Evolutionary conservation across 2,113 vertebrate species (phyloP), one percentile per base, ranked within the genome.

Genomic region (Nycticorax nycticorax): DNA sequence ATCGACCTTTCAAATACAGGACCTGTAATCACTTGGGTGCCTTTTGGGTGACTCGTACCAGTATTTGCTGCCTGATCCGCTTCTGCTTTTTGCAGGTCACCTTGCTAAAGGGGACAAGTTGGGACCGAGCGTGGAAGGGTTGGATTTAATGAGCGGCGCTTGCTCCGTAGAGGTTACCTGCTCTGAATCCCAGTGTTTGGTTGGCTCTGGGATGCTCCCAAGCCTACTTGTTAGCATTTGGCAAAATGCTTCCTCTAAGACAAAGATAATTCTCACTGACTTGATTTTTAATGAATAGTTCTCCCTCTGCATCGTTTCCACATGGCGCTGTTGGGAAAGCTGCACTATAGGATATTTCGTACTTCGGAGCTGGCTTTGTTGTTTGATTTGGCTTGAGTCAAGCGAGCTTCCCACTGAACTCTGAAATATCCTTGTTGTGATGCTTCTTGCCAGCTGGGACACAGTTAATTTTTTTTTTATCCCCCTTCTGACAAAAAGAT

Each of bases 151-250:
- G 3, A 24, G 21, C 24, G 20, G 39, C 22, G 2, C 48, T 43
- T 12, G 41, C 21, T 43, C 59, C 18, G 45, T 8, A 5, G 16
- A 5, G 19, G n/a, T 55, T 48, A 19, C 39, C 18, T 12, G 30
- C 3, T 6, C 7, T 0, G 11, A n/a, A 35, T 48, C n/a, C 47
- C 30, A 6, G 76, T 2, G 30, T 27, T 32, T 7, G 26, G 8
- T 2, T 69, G 69, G 30, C 23, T 19, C 62, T 41, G 41, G 63
- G 55, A n/a, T 41, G n/a, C 24, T 62, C 37, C 63, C 26, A 14
- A 47, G 33, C 52, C 56, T 24, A 3, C 27, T 27, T 12, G 22
- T 45, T 79, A 45, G 33, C 19, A 10, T 47, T 30, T 19, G 37
- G 33, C 37, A 39, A 67, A 73, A 15, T 8, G 0, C 8, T 27